Evolutionary conservation across 2,797 vertebrate species (phyloP), one percentile per base, ranked within the genome.

Genomic region (Enteromius thamalakanensis): DNA sequence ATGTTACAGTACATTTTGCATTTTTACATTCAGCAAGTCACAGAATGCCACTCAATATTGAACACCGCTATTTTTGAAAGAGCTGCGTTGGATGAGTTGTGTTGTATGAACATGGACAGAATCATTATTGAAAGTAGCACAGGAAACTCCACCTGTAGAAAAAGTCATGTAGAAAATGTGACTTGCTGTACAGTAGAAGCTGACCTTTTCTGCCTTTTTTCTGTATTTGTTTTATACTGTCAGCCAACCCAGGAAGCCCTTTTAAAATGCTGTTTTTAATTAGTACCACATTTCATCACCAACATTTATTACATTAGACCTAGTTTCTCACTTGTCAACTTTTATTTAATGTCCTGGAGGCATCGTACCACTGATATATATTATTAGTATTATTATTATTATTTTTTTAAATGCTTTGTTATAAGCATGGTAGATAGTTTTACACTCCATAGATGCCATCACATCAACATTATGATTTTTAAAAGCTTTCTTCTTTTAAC

Each of bases 71-170:
- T 26, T 74, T 3, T 53, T 34, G 65, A 40, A 51, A 32, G 6
- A 32, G 64, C 4, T 74, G 14, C 17, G 2, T n/a, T 34, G 7
- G 26, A 4, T 51, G 42, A 49, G 1, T 49, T 65, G 71, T 67
- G 34, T 67, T 82, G 32, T 53, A 75, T 75, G 10, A 19, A 51
- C 69, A 40, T 3, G 8, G 79, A 67, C 7, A 45, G 10, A 65
- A 67, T 53, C 60, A 42, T 42, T 34, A 65, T 53, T 68, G 45
- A 76, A 62, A 19, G 69, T 76, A 68, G 19, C 71, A 65, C 45
- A 53, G 80, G 80, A 82, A 82, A 82, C 80, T 53, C 80, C 80
- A 82, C 71, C 80, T 76, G 76, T 55, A 68, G 47, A 67, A 45
- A 53, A 51, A 67, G 70, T 76, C 37, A 40, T 12, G 42, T 45